Conservation (phyloP, 2,888 invertebrate genomes). For the Nipponacmea schrenckii region DNA sequence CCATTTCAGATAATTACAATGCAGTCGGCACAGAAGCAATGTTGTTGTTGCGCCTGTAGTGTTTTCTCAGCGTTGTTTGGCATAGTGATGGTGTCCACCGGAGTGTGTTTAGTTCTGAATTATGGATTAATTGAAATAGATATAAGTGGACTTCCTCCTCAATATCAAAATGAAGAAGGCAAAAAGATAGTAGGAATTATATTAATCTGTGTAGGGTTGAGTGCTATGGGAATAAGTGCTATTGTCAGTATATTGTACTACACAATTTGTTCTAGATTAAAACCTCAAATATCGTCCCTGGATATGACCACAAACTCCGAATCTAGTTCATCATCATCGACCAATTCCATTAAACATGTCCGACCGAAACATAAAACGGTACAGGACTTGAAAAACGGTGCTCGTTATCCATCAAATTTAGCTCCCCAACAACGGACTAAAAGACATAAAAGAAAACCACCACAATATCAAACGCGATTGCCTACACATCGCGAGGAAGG, state of each 20-base stretch:
- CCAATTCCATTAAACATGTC: neutral
- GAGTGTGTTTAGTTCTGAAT: constrained; percentile 55
- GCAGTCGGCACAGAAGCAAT: constrained; percentile 51
- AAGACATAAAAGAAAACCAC: neutral
- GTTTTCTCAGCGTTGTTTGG: constrained; percentile 58
- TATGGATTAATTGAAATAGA: constrained; percentile 50
- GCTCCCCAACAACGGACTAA: neutral
- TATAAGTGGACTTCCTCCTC: constrained; percentile 49
- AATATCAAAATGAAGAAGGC: constrained; percentile 53
- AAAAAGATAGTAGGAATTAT: constrained; percentile 57
- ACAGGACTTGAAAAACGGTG: neutral
- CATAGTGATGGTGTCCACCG: constrained; percentile 54
- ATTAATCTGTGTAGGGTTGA: constrained; percentile 47
- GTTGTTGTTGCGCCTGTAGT: constrained; percentile 54
- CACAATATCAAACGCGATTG: neutral
- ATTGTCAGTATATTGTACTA: constrained; percentile 50
- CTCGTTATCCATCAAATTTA: neutral
- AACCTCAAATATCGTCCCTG: constrained; percentile 1
- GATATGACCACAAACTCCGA: neutral
- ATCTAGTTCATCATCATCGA: neutral
- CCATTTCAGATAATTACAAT: constrained; percentile 53
- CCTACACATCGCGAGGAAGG: neutral
- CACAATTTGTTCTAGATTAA: constrained; percentile 33
- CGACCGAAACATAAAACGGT: constrained; percentile 1
- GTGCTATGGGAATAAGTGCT: constrained; percentile 46